Conservation (phyloP, 1,140 invertebrate species). For the Zaprionus tsacasi region DNA sequence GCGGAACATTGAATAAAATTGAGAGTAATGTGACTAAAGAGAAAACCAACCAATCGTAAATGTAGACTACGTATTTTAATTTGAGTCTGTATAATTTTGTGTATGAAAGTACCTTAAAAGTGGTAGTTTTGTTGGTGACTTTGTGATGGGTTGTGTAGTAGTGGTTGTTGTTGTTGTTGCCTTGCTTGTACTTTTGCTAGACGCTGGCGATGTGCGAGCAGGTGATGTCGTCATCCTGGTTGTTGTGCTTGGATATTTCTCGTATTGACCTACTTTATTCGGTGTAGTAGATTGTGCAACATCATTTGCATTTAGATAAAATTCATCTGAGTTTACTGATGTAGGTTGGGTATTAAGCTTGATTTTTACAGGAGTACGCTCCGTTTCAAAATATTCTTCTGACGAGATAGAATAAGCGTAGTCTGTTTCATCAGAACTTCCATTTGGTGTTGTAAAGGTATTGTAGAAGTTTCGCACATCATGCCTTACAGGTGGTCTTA, state of each 20-base stretch:
- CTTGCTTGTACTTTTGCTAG: conserved; percentile 44
- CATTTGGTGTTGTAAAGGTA: conserved; percentile 49
- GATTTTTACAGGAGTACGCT: conserved; percentile 27
- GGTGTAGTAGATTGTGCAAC: conserved; percentile 12
- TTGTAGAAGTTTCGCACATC: conserved; percentile 63
- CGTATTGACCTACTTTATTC: conserved; percentile 21
- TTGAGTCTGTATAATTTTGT: conserved; percentile 13
- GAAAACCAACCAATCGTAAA: conserved; percentile 17
- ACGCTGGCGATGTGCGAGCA: conserved; percentile 20
- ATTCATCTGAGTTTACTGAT: conserved; percentile 46
- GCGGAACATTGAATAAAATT: neutral
- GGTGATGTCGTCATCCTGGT: conserved; percentile 17
- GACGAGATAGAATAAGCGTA: conserved; percentile 62
- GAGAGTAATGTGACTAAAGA: neutral
- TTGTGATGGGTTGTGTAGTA: conserved; percentile 51
- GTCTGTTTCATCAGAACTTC: conserved; percentile 35
- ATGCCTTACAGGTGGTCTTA: conserved; percentile 28
- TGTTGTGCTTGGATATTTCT: conserved; percentile 9
- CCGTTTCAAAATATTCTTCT: conserved; percentile 53
- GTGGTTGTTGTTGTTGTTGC: conserved; percentile 40
- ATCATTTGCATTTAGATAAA: conserved; percentile 56
- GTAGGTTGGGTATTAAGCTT: neutral
- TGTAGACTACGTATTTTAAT: conserved; percentile 15
- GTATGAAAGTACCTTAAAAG: conserved; percentile 59
- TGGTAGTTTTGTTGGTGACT: conserved; percentile 45